Evolutionary conservation across 2,113 vertebrate genomes (phyloP).

Genomic region (Centropus unirufus): DNA sequence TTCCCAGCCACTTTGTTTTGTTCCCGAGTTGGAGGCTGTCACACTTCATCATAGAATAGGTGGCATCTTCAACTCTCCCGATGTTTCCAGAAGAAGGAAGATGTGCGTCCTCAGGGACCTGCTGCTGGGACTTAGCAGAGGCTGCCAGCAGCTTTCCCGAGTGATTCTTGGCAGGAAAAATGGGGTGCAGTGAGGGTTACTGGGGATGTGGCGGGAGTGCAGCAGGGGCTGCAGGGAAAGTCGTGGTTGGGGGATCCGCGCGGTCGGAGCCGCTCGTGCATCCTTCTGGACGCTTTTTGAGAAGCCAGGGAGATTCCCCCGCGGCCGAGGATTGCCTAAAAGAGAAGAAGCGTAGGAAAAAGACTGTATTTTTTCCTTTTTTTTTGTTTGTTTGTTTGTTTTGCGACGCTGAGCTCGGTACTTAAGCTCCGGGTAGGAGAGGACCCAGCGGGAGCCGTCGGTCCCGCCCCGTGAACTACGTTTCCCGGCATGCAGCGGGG

Average conservation of each 20-base stretch:
- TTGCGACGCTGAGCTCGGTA: neutral
- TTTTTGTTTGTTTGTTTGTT: neutral
- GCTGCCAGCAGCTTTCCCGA: neutral
- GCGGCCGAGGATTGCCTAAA: too few species aligned
- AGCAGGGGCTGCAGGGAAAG: fast-evolving
- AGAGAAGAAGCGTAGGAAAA: too few species aligned
- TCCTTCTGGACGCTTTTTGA: too few species aligned
- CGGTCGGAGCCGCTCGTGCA: too few species aligned
- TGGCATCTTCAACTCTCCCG: neutral
- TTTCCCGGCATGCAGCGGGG: too few species aligned
- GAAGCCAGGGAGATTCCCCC: too few species aligned
- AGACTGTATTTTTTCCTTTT: neutral
- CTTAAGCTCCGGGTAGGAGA: neutral
- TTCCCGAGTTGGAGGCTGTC: neutral
- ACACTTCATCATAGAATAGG: fast-evolving
- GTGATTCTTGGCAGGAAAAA: fast-evolving
- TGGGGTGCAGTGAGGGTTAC: neutral
- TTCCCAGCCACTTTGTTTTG: neutral
- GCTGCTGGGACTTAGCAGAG: neutral
- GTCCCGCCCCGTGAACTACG: too few species aligned
- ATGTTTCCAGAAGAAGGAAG: neutral
- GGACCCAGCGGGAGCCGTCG: neutral
- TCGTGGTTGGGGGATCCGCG: too few species aligned
- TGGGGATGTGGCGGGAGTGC: too few species aligned
- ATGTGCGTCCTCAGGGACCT: fast-evolving